Evolutionary conservation across 2,113 vertebrate genomes (phyloP).

Genomic region (Apus apus): DNA sequence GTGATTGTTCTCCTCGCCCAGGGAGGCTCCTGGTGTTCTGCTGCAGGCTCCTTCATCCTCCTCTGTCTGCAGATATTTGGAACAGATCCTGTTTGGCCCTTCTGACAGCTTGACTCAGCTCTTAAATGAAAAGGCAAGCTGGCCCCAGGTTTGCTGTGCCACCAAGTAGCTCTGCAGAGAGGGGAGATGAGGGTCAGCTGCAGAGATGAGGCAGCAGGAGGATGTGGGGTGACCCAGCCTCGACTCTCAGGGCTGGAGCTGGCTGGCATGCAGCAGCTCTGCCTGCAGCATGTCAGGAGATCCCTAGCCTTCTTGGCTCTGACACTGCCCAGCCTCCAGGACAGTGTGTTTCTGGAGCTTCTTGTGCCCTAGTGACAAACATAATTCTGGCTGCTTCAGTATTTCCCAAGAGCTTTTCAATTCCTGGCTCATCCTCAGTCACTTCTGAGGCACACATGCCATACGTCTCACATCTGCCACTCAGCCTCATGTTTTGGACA

Average conservation of each 20-base stretch:
- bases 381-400: neutral
- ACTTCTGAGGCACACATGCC: neutral
- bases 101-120: conserved; percentile 12
- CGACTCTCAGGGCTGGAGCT: neutral
- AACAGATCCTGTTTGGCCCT: neutral
- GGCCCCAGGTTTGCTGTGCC: neutral
- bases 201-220: neutral
- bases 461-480: neutral
- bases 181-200: neutral
- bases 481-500: neutral
- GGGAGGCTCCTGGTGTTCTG: neutral
- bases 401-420: neutral
- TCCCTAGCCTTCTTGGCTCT: neutral
- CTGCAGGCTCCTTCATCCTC: neutral
- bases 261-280: neutral
- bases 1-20: neutral
- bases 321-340: neutral
- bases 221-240: neutral
- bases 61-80: conserved; percentile 26
- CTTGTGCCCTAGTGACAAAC: neutral
- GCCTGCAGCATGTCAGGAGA: neutral
- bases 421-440: neutral
- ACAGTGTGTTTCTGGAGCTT: neutral
- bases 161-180: neutral
- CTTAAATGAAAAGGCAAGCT: neutral